Conservation (phyloP, 2,797 vertebrate genomes). For the Sebastes elongatus region DNA sequence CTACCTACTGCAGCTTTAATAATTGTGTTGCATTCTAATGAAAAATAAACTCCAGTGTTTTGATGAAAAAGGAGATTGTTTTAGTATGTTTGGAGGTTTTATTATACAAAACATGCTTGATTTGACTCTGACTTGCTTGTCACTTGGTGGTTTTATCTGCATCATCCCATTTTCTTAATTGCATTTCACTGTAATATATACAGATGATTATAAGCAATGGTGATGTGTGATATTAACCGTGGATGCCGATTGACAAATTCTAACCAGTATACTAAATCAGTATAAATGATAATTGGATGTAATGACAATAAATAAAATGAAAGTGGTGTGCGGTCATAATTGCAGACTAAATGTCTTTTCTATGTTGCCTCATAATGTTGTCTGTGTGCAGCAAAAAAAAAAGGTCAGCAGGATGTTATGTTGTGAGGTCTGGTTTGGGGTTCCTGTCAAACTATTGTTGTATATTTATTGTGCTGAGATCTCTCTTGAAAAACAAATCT, state of each 20-base stretch:
- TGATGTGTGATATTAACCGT: neutral
- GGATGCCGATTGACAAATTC: neutral
- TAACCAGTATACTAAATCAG: too few relatives aligned
- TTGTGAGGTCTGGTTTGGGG: neutral
- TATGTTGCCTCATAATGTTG: neutral
- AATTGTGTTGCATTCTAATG: neutral
- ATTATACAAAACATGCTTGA: neutral
- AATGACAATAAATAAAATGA: neutral
- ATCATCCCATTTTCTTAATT: neutral
- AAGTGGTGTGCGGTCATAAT: neutral
- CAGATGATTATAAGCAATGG: neutral
- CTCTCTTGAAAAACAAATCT: neutral
- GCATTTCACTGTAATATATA: neutral
- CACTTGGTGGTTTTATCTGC: neutral
- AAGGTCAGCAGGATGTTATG: constrained; percentile 46
- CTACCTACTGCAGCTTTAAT: neutral
- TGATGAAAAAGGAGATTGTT: too few relatives aligned
- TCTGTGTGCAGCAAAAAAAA: neutral
- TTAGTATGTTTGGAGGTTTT: neutral
- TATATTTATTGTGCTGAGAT: neutral
- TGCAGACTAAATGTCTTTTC: neutral
- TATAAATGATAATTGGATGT: neutral
- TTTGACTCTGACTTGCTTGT: neutral
- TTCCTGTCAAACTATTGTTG: neutral
- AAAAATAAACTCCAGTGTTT: neutral